Percentiles rank a stretch among this genome's conserved stretches.
Conservation (phyloP, 2,797 vertebrate species). For the Tiaroga cobitis region DNA sequence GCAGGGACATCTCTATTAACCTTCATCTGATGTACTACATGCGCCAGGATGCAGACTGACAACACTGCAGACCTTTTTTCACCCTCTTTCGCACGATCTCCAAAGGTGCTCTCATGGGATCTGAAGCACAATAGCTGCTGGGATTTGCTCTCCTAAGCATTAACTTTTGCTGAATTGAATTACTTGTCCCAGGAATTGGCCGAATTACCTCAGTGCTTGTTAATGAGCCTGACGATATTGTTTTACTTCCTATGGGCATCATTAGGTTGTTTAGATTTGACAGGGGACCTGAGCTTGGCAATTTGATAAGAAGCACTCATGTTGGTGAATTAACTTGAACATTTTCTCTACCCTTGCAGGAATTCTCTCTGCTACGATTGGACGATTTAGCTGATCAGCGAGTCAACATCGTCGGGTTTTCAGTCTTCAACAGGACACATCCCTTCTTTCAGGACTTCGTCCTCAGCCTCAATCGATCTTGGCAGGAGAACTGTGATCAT, state of each 20-base stretch:
- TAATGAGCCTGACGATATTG: slow-evolving; percentile 46
- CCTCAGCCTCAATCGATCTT: slow-evolving; percentile 96
- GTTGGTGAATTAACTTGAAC: slow-evolving; percentile 26
- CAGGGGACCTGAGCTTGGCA: slow-evolving; percentile 20
- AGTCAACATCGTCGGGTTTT: slow-evolving; percentile 96
- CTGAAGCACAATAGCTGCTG: slow-evolving; percentile 34
- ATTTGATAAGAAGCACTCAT: slow-evolving; percentile 30
- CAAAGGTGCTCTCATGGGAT: slow-evolving; percentile 21
- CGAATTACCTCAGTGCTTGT: slow-evolving; percentile 34
- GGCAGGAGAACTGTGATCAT: slow-evolving; percentile 98
- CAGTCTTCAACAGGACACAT: slow-evolving; percentile 95
- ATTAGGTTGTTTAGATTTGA: slow-evolving; percentile 43
- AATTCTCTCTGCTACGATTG: slow-evolving; percentile 92
- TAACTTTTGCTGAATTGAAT: slow-evolving; percentile 48
- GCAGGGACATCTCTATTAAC: slow-evolving; percentile 77
- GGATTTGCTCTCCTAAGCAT: slow-evolving; percentile 50
- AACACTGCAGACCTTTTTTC: slow-evolving; percentile 42
- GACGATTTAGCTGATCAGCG: slow-evolving; percentile 87
- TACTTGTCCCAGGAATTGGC: slow-evolving; percentile 24
- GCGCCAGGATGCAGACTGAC: slow-evolving; percentile 24
- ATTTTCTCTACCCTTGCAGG: slow-evolving; percentile 72
- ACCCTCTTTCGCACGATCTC: neutral
- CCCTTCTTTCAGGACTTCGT: slow-evolving; percentile 96
- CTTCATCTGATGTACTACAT: slow-evolving; percentile 66
- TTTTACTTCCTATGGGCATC: slow-evolving; percentile 46